Evolutionary conservation across 1,140 invertebrate genomes (phyloP), one percentile per base, ranked within the genome.

Genomic region (Wasmannia auropunctata): DNA sequence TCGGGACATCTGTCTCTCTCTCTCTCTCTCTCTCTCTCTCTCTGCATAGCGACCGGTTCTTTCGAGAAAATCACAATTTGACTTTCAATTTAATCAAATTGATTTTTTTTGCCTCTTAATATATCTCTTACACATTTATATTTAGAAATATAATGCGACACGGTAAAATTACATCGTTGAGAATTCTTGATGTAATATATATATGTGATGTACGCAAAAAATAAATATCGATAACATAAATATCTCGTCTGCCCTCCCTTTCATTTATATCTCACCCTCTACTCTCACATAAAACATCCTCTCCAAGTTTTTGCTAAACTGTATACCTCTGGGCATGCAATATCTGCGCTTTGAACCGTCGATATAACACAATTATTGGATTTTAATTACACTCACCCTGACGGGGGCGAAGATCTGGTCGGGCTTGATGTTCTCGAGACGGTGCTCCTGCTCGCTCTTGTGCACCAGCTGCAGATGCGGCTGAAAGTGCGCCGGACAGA

Each of bases 381-480:
- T 80, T 14, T 69, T n/a, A 46, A 80, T 16, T 63, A 81, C 28
- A 92, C 94, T 94, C 87, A 95, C 95, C 87, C 95, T 92, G 63
- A 95, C 91, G 37, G 95, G 92, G 2, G 94, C 90, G 77, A 95
- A 94, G 56, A 95, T 93, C 87, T 95, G 95, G 85, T 95, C 95
- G 58, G 95, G 88, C 77, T 95, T 93, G 72, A 95, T 94, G 76
- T 94, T 93, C 76, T 93, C 94, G 70, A 94, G 88, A 22, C 93
- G 93, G 85, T 94, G 93, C 58, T 94, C 93, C 83, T 94, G 92
- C 60, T 93, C 90, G 88, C 92, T 93, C 46, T 93, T 92, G 86
- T 95, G 94, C 3, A 93, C 92, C 76, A 95, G 88, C 67, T 95
- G 95, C 22, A 95, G 89, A n/a, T 95, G 93, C 1, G 95, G 95